Evolutionary conservation across 2,888 invertebrate species (phyloP).

Genomic region (Luperina testacea): DNA sequence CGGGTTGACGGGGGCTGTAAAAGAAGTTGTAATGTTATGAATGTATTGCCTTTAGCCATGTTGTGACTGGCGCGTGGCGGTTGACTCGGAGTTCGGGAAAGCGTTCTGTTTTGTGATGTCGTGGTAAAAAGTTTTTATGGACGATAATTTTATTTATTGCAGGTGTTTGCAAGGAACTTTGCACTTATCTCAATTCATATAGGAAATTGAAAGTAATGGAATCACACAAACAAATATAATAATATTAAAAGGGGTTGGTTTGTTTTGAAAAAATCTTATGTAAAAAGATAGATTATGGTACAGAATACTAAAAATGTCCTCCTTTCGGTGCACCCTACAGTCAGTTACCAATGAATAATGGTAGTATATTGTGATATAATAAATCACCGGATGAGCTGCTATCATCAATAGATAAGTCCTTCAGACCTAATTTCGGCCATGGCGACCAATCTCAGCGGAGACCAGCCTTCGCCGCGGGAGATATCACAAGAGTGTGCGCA

Average conservation of each 20-base stretch:
- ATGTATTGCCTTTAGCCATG: slow-evolving; percentile 22
- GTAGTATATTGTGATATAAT: too few species aligned
- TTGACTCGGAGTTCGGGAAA: background rate
- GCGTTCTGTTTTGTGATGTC: background rate
- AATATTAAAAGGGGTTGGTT: background rate
- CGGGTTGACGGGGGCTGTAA: slow-evolving; percentile 20
- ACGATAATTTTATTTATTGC: slow-evolving; percentile 30
- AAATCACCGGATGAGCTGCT: too few species aligned
- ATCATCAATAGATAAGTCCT: too few species aligned
- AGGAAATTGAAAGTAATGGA: background rate
- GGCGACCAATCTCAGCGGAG: too few species aligned
- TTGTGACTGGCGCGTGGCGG: slow-evolving; percentile 1
- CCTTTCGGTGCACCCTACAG: too few species aligned
- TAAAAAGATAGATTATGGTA: too few species aligned
- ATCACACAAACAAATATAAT: background rate
- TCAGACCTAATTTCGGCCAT: too few species aligned
- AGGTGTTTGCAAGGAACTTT: slow-evolving; percentile 15
- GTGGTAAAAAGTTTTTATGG: slow-evolving; percentile 5
- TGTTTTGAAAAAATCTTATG: too few species aligned
- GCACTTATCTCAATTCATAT: background rate
- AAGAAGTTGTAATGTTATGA: slow-evolving; percentile 37
- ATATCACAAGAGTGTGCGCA: too few species aligned
- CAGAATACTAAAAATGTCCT: too few species aligned
- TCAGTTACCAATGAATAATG: too few species aligned
- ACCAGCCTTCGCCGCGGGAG: too few species aligned